A percentile compares a stretch with the other conserved stretches of the same genome.
Conservation (phyloP, 2,888 invertebrate genomes). For the Yponomeuta sedellus region DNA sequence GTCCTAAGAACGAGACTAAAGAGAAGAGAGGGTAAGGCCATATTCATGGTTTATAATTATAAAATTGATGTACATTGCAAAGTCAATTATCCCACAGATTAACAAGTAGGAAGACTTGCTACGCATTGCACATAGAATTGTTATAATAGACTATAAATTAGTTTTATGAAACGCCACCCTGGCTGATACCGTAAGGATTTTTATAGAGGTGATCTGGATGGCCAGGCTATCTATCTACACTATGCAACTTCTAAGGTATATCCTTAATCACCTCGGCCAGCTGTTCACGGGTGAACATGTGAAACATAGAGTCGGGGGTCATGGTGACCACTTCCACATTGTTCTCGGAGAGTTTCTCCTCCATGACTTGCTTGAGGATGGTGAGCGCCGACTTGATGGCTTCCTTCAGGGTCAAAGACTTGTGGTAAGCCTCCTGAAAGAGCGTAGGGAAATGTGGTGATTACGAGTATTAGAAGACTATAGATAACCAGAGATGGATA, state of each 20-base stretch:
- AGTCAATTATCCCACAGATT: no score
- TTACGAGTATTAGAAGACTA: no score
- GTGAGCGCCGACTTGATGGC: slow-evolving; percentile 93
- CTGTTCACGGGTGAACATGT: slow-evolving; percentile 93
- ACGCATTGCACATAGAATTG: no score
- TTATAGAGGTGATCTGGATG: background rate
- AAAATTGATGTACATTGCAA: no score
- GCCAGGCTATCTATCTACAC: background rate
- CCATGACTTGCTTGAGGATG: slow-evolving; percentile 99
- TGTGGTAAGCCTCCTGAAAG: slow-evolving; percentile 79
- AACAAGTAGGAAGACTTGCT: no score
- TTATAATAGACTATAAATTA: no score
- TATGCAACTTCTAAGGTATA: slow-evolving; percentile 69
- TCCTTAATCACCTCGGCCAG: slow-evolving; percentile 92
- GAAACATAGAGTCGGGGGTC: slow-evolving; percentile 88
- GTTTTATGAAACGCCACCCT: no score
- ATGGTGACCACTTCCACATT: slow-evolving; percentile 99
- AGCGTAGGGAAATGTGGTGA: background rate
- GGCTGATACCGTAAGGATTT: no score
- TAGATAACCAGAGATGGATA: no score
- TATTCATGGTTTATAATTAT: no score
- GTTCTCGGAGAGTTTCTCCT: slow-evolving; percentile 96
- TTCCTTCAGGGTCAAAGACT: slow-evolving; percentile 95
- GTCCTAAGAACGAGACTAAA: no score
- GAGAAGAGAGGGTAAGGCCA: no score